Percentiles rank a stretch among this genome's conserved stretches.
Conservation (phyloP, 2,113 vertebrate genomes). For the Misgurnus anguillicaudatus region DNA sequence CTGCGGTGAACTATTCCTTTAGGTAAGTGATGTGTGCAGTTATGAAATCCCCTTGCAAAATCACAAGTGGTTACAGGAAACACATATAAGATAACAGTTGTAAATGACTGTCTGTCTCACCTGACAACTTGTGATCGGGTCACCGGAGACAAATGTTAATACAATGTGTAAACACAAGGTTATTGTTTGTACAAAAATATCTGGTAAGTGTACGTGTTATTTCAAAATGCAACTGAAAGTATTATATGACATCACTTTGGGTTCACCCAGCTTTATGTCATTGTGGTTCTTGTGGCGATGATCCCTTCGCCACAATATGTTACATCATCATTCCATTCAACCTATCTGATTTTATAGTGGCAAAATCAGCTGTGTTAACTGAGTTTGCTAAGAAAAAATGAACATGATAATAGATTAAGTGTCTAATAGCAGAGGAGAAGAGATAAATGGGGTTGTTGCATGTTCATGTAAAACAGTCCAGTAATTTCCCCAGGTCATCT, state of each 20-base stretch:
- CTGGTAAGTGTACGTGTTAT: too few relatives aligned
- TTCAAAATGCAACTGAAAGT: neutral
- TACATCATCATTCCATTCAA: conserved; percentile 21
- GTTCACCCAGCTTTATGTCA: conserved; percentile 10
- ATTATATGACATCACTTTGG: conserved; percentile 17
- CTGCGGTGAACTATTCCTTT: too few relatives aligned
- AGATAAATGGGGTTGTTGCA: conserved; percentile 46
- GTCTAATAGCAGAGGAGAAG: conserved; percentile 42
- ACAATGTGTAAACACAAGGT: too few relatives aligned
- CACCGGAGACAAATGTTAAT: too few relatives aligned
- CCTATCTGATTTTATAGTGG: conserved; percentile 22
- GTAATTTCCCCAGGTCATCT: conserved; percentile 58
- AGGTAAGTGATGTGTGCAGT: too few relatives aligned
- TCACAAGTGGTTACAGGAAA: too few relatives aligned
- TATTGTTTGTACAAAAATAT: too few relatives aligned
- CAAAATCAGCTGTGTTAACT: conserved; percentile 22
- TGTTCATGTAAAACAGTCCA: conserved; percentile 43
- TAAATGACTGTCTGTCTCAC: too few relatives aligned
- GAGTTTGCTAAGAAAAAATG: conserved; percentile 14
- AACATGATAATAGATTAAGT: conserved; percentile 41
- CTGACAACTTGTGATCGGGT: too few relatives aligned
- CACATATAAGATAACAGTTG: too few relatives aligned
- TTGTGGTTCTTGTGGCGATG: conserved; percentile 28
- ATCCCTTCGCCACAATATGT: neutral
- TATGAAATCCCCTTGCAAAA: too few relatives aligned